Conservation (phyloP, 2,888 invertebrate genomes). For the Ceratothoa steindachneri region DNA sequence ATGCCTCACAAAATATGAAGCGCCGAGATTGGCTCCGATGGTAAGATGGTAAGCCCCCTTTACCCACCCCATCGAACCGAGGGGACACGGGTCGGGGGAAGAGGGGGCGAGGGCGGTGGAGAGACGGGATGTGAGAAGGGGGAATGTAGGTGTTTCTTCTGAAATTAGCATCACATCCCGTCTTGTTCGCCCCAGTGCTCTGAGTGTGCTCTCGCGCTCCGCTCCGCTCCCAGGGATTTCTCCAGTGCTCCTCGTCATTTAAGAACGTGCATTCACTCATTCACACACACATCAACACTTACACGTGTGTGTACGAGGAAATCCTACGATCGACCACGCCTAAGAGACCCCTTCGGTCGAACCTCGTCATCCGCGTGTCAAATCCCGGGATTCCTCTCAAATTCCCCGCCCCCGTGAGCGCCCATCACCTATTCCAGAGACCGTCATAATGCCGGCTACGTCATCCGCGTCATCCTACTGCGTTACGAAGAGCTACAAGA, state of each 20-base stretch:
- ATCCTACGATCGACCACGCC: too few species aligned
- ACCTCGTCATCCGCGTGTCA: too few species aligned
- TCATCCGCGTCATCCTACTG: not conserved
- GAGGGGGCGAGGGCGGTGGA: not conserved
- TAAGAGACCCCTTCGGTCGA: too few species aligned
- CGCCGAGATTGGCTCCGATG: not conserved
- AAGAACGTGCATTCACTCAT: too few species aligned
- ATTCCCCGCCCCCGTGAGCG: not conserved
- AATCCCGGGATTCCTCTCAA: not conserved
- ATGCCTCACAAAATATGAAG: not conserved
- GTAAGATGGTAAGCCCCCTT: not conserved
- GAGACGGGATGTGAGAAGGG: not conserved
- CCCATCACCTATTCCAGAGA: too few species aligned
- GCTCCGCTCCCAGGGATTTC: too few species aligned
- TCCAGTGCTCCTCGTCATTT: too few species aligned
- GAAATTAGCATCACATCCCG: not conserved
- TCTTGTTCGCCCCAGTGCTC: not conserved
- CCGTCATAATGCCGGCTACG: not conserved
- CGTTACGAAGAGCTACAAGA: not conserved
- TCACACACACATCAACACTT: too few species aligned
- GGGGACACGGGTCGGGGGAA: not conserved
- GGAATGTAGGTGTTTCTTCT: slow-evolving; percentile 6
- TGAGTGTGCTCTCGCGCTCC: not conserved
- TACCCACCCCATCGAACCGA: not conserved
- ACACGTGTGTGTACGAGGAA: too few species aligned